Evolutionary conservation across 2,113 vertebrate genomes (phyloP), one percentile per base, ranked within the genome.

Genomic region (Pungitius pungitius): DNA sequence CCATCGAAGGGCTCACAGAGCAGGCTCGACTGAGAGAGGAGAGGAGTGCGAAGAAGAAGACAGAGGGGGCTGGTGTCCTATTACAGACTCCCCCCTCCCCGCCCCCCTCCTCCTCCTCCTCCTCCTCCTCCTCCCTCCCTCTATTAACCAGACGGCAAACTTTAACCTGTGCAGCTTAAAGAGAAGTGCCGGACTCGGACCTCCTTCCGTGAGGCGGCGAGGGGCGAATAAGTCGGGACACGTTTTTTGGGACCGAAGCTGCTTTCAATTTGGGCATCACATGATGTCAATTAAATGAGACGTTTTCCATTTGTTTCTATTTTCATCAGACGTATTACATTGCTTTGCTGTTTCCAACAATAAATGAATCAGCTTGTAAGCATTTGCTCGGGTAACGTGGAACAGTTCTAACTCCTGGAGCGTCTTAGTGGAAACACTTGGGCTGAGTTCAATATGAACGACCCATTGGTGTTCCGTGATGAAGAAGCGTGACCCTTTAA

Each of bases 51-150:
- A 66, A 85, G 49, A 66, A 85, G 49, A 73, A 90, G 84, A 91
- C 77, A 88, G 89, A 83, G 88, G 87, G 90, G 88, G 80, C 80
- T 82, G 91, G 94, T 94, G 92, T 94, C 92, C 89, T 90, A 86
- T 94, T 94, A 93, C 94, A 92, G 84, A 80, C 88, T 84, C 86
- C 67, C 76, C 56, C 79, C 80, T 49, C 82, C 70, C 39, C 72
- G 61, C 40, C 56, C 37, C 83, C 33, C 27, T 42, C 56, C 35
- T 62, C 60, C 22, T 52, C 22, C 22, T 52, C 51, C 35, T 42
- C 56, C 27, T 64, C 62, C 62, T 68, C 57, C 69, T 26, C 81
- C 75, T 74, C 78, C 57, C 75, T 59, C 49, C 4, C 26, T 73
- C 51, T 27, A 73, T 79, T 84, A 89, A 90, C 80, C 52, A 89